Conservation (phyloP, 2,797 vertebrate genomes). For the Sitta carolinensis region DNA sequence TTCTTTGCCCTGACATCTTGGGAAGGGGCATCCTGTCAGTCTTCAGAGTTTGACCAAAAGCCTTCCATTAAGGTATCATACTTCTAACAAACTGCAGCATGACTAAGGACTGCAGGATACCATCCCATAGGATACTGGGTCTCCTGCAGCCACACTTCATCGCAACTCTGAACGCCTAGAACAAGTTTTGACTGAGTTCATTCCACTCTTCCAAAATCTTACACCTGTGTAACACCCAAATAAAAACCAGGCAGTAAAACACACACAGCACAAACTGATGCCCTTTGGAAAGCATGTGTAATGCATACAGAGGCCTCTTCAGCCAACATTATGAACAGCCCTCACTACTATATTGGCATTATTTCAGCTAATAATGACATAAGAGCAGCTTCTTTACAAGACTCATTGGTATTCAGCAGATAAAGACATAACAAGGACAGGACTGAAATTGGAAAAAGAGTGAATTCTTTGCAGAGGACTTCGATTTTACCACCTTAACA, state of each 20-base stretch:
- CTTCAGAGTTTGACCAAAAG: neutral
- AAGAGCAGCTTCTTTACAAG: neutral
- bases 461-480: neutral
- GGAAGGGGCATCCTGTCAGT: neutral
- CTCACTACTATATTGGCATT: neutral
- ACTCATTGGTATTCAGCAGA: neutral
- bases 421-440: neutral
- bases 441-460: neutral
- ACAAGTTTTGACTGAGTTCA: neutral
- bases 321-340: neutral
- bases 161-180: too few species aligned
- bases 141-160: neutral
- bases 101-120: neutral
- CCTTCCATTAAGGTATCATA: neutral
- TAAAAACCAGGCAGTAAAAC: neutral
- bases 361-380: neutral
- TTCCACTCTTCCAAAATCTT: neutral
- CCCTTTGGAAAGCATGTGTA: neutral
- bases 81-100: neutral
- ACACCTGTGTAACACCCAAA: neutral
- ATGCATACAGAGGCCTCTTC: neutral
- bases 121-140: neutral
- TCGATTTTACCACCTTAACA: neutral
- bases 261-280: neutral
- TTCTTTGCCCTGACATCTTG: neutral